Base-by-base conservation (phyloP, 1,140 invertebrate species). In the Palaemon carinicauda region DNA sequence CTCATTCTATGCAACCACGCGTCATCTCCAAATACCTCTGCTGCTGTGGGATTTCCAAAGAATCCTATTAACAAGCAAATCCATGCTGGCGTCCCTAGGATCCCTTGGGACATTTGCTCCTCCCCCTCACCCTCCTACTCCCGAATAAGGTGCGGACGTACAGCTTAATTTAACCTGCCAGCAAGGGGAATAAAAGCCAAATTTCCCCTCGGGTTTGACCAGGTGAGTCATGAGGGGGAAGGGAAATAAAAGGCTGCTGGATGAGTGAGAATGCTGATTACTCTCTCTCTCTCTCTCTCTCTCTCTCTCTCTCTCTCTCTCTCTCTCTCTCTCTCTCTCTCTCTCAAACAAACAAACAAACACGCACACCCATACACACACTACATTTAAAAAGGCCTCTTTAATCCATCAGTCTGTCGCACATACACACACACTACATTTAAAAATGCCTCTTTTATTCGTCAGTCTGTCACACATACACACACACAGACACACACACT, bases 141-240 rank as follows among this genome's bases (percentile, higher is more conserved):
- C 80, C 29, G 52, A 75, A 75, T 71, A 77, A 83, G 81, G 81
- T 83, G 81, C 81, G 65, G 81, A 83, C 81, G 52, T 31, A 77
- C 51, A 69, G 81, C 81, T 83, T 83, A 83, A 83, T 83, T 83
- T 83, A 83, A 83, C 81, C 81, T 83, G 81, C 81, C 81, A 83
- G 81, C 81, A 31, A 83, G 81, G 81, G 81, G 81, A 83, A 83
- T 83, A 71, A 12, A 83, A 53, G 27, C 81, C 73, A 73, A 83
- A 83, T 83, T 83, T 83, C 81, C 81, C 81, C 81, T 83, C 73
- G 81, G 81, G 73, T 83, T 83, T 83, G 81, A 71, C 81, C 81
- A 83, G 81, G 81, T 83, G 81, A 83, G 81, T 83, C 80, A 77
- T 83, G 81, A 83, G 81, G 54, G 81, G 81, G 51, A 33, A 51